Conservation (phyloP, 30 jellyfish, hydroid and myxozoan genomes). For the Clytia hemisphaerica region DNA sequence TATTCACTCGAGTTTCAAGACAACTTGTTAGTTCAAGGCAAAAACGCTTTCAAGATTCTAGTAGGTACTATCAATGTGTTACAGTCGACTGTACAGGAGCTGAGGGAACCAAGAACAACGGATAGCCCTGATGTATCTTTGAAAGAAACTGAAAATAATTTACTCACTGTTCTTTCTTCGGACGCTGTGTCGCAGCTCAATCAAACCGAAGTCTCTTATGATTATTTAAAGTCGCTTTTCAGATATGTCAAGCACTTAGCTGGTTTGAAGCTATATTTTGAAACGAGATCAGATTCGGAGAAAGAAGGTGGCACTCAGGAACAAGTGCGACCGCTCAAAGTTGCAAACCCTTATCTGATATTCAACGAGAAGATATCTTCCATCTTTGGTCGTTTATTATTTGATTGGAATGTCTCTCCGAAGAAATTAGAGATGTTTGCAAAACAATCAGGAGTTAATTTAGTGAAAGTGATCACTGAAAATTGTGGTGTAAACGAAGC, state of each 20-base stretch:
- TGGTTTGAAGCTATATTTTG: constrained; percentile 52
- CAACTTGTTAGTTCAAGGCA: constrained; percentile 6
- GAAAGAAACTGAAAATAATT: background rate
- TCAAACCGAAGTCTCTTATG: constrained; percentile 9
- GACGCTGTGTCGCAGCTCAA: constrained; percentile 1
- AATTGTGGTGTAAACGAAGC: constrained; percentile 50
- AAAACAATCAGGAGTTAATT: constrained; percentile 53
- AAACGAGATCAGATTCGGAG: constrained; percentile 24
- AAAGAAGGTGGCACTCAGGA: constrained; percentile 25
- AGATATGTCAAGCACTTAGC: constrained; percentile 72
- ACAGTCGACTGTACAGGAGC: background rate
- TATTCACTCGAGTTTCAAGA: constrained; percentile 9
- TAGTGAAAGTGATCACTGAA: constrained; percentile 72
- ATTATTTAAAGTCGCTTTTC: constrained; percentile 57
- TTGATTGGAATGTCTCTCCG: constrained; percentile 85
- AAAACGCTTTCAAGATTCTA: background rate
- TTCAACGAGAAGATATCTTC: constrained; percentile 61
- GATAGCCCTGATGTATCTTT: background rate
- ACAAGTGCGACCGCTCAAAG: constrained; percentile 38
- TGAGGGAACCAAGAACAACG: too few species aligned
- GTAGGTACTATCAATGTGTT: background rate
- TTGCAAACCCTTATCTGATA: constrained; percentile 73
- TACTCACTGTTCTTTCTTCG: background rate
- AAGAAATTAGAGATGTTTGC: constrained; percentile 76
- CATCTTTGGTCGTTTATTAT: constrained; percentile 66